Evolutionary conservation across 2,888 invertebrate genomes (phyloP), one percentile per base, ranked within the genome.

Genomic region (Heliconius ismenius): DNA sequence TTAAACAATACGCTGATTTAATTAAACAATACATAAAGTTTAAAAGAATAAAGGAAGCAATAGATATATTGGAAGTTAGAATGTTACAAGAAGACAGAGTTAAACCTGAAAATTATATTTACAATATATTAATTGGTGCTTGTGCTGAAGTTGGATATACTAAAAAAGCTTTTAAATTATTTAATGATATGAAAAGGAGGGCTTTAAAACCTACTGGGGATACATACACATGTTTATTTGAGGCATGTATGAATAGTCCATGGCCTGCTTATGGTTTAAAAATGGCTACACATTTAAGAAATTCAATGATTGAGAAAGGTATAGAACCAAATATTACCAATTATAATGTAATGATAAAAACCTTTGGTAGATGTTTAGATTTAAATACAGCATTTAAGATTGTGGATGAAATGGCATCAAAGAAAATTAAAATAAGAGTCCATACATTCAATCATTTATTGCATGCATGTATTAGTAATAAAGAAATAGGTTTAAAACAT

Each of bases 321-420:
- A 91, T 96, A 81, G 93, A 95, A 80, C 96, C 97, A 4, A 98
- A 98, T 86, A 88, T 95, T 1, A 95, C 96, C 11, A 97, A 97
- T 85, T 98, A 97, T 85, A 97, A 98, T 93, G 96, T 97, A 4
- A 97, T 98, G 96, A 97, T 98, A 54, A 98, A 98, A 94, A 98
- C 98, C 2, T 99, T 97, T 92, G 98, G 98, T 0, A 94, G 97
- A 78, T 97, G 97, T 90, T 97, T 97, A 0, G 97, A 98, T 87
- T 87, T 98, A 26, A 86, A 95, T 77, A 96, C 96, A 60, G 97
- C 98, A 1, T 98, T 98, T 89, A 87, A 95, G 85, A 88, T 98
- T 76, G 97, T 97, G 3, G 98, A 99, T 92, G 97, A 98, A 93
- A 98, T 98, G 97, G 85, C 94, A 3, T 92, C 95, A 65, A 96